These are phyloP conservation scores for Lithobates sylvaticus DNA, from an alignment of 2,797 vertebrate species.

Conservation along the genomic window DNA sequence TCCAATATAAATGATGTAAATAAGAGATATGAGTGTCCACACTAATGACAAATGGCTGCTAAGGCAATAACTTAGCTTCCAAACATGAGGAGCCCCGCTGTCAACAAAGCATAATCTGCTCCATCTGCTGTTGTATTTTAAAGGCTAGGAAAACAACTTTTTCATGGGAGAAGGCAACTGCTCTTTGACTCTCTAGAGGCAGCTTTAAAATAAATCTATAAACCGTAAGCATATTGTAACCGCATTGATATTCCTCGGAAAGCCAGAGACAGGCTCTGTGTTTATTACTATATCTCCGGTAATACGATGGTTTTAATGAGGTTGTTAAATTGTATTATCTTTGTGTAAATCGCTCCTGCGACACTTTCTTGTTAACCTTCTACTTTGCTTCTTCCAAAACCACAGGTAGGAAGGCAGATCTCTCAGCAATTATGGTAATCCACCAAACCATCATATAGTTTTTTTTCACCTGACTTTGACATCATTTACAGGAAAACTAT, in stretches of 20 bases:
- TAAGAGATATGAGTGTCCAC: background rate
- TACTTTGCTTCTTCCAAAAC: no score
- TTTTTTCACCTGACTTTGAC: no score
- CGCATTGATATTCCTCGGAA: constrained; percentile 20
- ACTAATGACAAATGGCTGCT: constrained; percentile 4
- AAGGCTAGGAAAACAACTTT: constrained; percentile 39
- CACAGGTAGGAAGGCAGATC: no score
- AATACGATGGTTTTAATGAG: constrained; percentile 29
- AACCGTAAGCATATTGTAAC: constrained; percentile 20
- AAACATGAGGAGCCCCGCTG: constrained; percentile 26
- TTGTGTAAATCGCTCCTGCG: background rate
- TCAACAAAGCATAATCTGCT: constrained; percentile 31
- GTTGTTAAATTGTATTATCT: constrained; percentile 34
- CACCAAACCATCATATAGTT: no score
- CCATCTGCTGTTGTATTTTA: constrained; percentile 49
- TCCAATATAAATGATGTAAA: background rate
- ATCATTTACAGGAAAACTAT: no score
- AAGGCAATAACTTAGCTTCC: constrained; percentile 25
- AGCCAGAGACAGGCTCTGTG: background rate
- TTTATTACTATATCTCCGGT: constrained; percentile 15
- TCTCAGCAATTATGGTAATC: no score
- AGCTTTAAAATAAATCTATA: constrained; percentile 50
- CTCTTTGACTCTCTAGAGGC: constrained; percentile 42
- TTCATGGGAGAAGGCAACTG: constrained; percentile 41
- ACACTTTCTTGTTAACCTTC: background rate